phyloP scores from a whole-genome alignment of 2,888 invertebrate species.

The Fragum fragum region DNA sequence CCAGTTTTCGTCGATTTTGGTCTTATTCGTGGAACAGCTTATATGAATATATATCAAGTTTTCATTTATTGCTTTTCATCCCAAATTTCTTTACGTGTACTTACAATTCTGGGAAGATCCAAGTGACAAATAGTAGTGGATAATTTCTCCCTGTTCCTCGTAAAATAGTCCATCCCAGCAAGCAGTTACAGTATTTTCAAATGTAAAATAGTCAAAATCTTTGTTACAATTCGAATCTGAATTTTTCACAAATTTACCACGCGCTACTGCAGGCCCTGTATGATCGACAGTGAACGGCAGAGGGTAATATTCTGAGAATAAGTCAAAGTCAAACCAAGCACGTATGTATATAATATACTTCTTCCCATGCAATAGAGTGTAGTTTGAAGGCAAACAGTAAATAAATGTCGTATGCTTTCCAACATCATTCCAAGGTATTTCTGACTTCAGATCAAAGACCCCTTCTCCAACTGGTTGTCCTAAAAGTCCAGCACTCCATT shows the following conservation, averaged over 20 bases:
- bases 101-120: conserved; percentile 63
- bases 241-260: conserved; percentile 60
- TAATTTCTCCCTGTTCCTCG: conserved; percentile 58
- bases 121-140: conserved; percentile 44
- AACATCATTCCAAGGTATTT: conserved; percentile 60
- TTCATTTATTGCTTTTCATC: no score
- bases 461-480: conserved; percentile 49
- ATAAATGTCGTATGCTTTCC: conserved; percentile 32
- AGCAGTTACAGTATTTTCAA: conserved; percentile 49
- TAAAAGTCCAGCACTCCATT: conserved; percentile 65
- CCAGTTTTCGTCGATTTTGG: no score
- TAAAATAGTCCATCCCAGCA: conserved; percentile 69
- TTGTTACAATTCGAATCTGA: conserved; percentile 44
- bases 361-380: conserved; percentile 34
- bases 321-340: conserved; percentile 58
- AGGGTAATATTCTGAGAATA: conserved; percentile 50
- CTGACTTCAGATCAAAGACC: conserved; percentile 48
- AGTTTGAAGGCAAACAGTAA: conserved; percentile 50
- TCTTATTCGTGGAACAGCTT: no score
- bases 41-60: no score
- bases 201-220: conserved; percentile 65
- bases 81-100: no score
- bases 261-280: conserved; percentile 56
- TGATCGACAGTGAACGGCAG: conserved; percentile 58
- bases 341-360: conserved; percentile 61